Evolutionary conservation across 2,113 vertebrate genomes (phyloP), one percentile per base, ranked within the genome.

Genomic region (Vombatus ursinus): DNA sequence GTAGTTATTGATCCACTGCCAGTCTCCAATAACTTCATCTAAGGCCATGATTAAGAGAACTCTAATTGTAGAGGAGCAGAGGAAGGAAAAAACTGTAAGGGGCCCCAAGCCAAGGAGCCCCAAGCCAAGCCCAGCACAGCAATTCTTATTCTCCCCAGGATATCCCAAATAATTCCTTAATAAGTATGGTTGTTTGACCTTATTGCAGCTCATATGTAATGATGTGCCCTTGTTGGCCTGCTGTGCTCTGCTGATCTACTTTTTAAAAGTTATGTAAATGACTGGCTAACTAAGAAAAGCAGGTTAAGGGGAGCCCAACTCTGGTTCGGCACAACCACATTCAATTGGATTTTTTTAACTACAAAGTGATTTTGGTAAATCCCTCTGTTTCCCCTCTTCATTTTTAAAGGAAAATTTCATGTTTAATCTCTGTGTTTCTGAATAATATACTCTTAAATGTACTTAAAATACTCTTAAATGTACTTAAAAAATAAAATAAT

Each of bases 331-430:
- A 89, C 7, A 91, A 37, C 19, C 12, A 50, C 52, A 8, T 50
- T 95, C 57, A 54, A 61, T 8, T 68, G 92, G 19, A 92, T 44
- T 52, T 91, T 53, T 92, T 24, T 37, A 91, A 52, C 52, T 90
- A n/a, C 49, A 92, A 44, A 84, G 49, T 52, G 25, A 92, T 6
- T 94, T 96, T 22, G 90, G 26, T 89, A 94, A 93, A 96, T 92
- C 16, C 12, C 26, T 92, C 94, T 91, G 44, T 25, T 77, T 3
- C 44, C 61, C 89, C 68, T 12, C 14, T 92, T 94, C 48, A 92
- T 91, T 52, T 50, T 84, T 44, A 44, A 84, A n/a, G 14, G 37
- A 44, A 84, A 84, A 22, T 8, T 2, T n/a, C 31, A 84, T 44
- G 16, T 84, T n/a, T 44, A n/a, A 84, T 44, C 57, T n/a, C 5